These are phyloP conservation scores for Characodon lateralis DNA, from an alignment of 2,797 vertebrate species.

Conservation along the genomic window DNA sequence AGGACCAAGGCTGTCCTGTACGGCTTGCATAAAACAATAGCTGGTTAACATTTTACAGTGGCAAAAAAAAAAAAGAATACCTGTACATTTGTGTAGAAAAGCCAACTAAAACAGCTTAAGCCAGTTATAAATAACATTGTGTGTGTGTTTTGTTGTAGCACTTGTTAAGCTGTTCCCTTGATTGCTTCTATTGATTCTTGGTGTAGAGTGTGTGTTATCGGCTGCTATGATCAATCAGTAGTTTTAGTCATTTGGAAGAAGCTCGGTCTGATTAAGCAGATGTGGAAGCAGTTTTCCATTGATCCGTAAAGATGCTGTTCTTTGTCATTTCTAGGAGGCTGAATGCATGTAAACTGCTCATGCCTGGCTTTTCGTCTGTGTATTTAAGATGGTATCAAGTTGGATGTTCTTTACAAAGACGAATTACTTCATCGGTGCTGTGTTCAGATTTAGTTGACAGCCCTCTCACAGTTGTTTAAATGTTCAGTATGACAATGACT, in stretches of 20 bases:
- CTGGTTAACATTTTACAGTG: background rate
- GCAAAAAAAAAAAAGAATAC: background rate
- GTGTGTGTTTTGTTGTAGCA: slow-evolving; percentile 1
- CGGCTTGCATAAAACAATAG: too few relatives aligned
- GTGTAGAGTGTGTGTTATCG: slow-evolving; percentile 10
- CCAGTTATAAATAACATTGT: background rate
- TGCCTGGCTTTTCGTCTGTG: slow-evolving; percentile 8
- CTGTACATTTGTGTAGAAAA: background rate
- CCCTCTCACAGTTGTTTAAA: background rate
- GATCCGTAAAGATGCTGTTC: slow-evolving; percentile 52
- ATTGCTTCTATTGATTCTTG: slow-evolving; percentile 52
- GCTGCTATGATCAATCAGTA: slow-evolving; percentile 25
- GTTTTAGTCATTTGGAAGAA: slow-evolving; percentile 41
- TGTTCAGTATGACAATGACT: background rate
- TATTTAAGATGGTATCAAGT: background rate
- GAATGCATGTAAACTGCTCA: background rate
- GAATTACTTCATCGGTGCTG: too few relatives aligned
- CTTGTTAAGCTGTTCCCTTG: slow-evolving; percentile 31
- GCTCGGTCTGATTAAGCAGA: slow-evolving; percentile 52
- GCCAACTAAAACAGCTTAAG: background rate
- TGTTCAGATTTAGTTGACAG: background rate
- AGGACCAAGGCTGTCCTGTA: background rate
- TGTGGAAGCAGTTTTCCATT: slow-evolving; percentile 60
- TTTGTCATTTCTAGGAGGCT: slow-evolving; percentile 43
- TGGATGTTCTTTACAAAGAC: background rate